Percentiles rank a stretch among this genome's conserved stretches.
phyloP scores from a whole-genome alignment of 2,113 vertebrate species.

The Odobenus rosmarus region DNA sequence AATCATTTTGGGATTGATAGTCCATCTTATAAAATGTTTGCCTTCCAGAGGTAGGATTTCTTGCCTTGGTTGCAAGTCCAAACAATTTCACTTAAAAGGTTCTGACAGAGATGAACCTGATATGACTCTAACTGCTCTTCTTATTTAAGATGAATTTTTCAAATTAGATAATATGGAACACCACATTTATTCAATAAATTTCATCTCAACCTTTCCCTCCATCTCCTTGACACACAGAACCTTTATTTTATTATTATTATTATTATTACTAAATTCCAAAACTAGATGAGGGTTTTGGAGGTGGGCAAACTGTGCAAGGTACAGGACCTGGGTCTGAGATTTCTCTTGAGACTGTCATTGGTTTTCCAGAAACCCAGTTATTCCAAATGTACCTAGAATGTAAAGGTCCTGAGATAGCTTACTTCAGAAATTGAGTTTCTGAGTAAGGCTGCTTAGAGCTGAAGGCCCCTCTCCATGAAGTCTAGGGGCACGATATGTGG shows the following conservation, averaged over 20 bases:
- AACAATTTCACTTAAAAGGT: slow-evolving; percentile 8
- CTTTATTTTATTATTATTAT: neutral
- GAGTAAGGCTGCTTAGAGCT: neutral
- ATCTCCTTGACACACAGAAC: neutral
- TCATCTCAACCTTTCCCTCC: neutral
- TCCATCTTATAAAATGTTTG: slow-evolving; percentile 49
- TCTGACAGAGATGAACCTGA: neutral
- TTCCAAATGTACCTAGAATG: neutral
- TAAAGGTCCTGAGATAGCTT: neutral
- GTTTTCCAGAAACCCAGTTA: neutral
- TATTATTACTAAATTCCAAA: slow-evolving; percentile 17
- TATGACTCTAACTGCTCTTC: neutral
- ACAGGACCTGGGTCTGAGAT: neutral
- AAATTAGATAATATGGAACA: neutral
- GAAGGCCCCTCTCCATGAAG: neutral
- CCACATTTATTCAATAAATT: neutral
- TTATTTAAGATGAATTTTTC: slow-evolving; percentile 3
- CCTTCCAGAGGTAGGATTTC: slow-evolving; percentile 47
- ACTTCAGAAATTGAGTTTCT: neutral
- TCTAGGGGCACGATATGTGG: neutral
- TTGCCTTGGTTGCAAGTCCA: slow-evolving; percentile 57
- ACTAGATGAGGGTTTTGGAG: neutral
- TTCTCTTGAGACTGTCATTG: neutral
- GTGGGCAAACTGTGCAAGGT: neutral
- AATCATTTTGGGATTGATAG: slow-evolving; percentile 60